Base-by-base conservation (phyloP, 2,888 invertebrate species). In the Nezara viridula region DNA sequence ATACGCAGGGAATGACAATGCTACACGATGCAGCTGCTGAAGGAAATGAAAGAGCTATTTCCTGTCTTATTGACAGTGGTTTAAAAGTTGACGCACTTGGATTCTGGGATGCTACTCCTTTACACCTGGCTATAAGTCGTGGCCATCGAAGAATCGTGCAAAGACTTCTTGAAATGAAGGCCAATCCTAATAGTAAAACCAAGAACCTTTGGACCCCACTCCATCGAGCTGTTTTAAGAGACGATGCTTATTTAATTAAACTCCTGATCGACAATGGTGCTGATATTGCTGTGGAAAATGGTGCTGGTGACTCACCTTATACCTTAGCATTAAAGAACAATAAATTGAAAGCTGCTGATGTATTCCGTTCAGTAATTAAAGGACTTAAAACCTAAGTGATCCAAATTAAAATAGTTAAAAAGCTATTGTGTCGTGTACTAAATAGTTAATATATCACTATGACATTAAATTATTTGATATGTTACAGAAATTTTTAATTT, bases 201-300 rank as follows among this genome's bases (percentile, higher is more conserved):
- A 88, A 73, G 49, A 88, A 88, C 32, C 40, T 47, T 27, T 40
- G 60, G 40, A 88, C 88, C 10, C 88, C 88, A 0, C 60, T 88
- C 3, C 88, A 88, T 55, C n/a, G 44, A 73, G 88, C 88, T 27
- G 88, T 66, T 19, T 66, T 88, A 47, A 47, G n/a, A n/a, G 66
- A 66, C n/a, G 47, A 88, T 66, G 14, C 60, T 21, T 4, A 73
- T 27, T 24, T 73, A 47, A 24, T 88, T 16, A 16, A 66, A n/a
- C 66, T 88, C 6, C 44, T 88, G 1, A 47, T 88, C 2, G 47
- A 88, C 27, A 27, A 2, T 21, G 27, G 49, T 27, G 66, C 88
- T 47, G 66, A 88, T 88, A 47, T 47, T 3, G 16, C 21, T 47
- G 47, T 40, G 19, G n/a, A 44, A 27, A 66, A 88, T 88, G 44